Evolutionary conservation across 2,888 invertebrate species (phyloP).

Genomic region (Drosophila stalkeri): DNA sequence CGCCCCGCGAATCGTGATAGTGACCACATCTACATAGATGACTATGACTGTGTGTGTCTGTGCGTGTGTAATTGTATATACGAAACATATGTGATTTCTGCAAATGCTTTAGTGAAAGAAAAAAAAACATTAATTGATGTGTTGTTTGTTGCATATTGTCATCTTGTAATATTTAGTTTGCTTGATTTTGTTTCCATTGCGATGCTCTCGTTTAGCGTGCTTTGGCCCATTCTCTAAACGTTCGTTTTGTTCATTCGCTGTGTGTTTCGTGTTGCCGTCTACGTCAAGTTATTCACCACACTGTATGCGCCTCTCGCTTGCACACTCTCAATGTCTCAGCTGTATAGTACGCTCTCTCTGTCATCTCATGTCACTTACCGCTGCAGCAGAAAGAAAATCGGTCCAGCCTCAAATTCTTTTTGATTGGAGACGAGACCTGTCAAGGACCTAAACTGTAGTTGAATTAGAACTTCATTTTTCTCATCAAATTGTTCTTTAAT

Average conservation of each 20-base stretch:
- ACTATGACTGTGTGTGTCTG: not conserved
- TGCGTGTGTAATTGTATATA: not conserved
- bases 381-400: conserved; percentile 30
- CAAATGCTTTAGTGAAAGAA: conserved; percentile 15
- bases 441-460: conserved; percentile 4
- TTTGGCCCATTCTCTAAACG: conserved; percentile 61
- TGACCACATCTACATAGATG: not conserved
- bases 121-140: conserved; percentile 15
- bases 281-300: conserved; percentile 54
- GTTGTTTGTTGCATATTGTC: conserved; percentile 26
- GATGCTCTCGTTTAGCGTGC: conserved; percentile 50
- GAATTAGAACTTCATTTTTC: conserved; percentile 2
- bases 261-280: conserved; percentile 25
- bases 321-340: conserved; percentile 52
- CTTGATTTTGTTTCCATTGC: conserved; percentile 40
- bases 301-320: conserved; percentile 42
- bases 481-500: not conserved
- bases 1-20: conserved; percentile 21
- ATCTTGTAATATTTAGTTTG: conserved; percentile 40
- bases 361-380: conserved; percentile 50
- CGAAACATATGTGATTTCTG: conserved; percentile 26
- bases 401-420: conserved; percentile 29
- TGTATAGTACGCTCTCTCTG: conserved; percentile 46
- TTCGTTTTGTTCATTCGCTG: conserved; percentile 58
- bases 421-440: conserved; percentile 2